A percentile compares a stretch with the other conserved stretches of the same genome.
phyloP scores from a whole-genome alignment of 1,140 invertebrate species.

The Drosophila bocqueti region DNA sequence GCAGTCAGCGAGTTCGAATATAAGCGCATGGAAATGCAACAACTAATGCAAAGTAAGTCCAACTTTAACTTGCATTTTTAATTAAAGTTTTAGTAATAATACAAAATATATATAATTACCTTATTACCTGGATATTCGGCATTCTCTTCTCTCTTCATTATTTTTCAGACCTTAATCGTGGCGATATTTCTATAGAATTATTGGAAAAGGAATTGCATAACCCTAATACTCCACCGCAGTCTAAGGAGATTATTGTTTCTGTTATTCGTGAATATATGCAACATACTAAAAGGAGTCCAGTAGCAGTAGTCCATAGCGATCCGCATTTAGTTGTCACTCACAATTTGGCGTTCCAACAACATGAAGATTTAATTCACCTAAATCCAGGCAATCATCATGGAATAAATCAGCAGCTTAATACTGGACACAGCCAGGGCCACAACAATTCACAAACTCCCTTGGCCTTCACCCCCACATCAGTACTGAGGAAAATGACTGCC shows the following conservation, averaged over 20 bases:
- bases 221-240: slow-evolving; percentile 89
- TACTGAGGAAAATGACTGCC: slow-evolving; percentile 96
- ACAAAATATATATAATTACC: background rate
- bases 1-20: slow-evolving; percentile 20
- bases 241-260: slow-evolving; percentile 90
- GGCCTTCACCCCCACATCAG: slow-evolving; percentile 95
- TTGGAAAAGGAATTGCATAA: slow-evolving; percentile 91
- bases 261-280: slow-evolving; percentile 87
- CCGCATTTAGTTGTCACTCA: slow-evolving; percentile 10
- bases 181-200: slow-evolving; percentile 64
- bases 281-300: slow-evolving; percentile 35
- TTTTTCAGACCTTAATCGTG: slow-evolving; percentile 44
- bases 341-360: slow-evolving; percentile 33
- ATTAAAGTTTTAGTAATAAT: background rate
- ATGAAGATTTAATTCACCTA: slow-evolving; percentile 49
- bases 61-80: background rate
- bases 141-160: background rate
- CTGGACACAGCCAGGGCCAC: slow-evolving; percentile 24
- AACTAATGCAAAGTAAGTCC: slow-evolving; percentile 54
- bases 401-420: slow-evolving; percentile 35
- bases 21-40: slow-evolving; percentile 61
- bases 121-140: background rate
- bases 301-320: slow-evolving; percentile 17
- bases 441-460: slow-evolving; percentile 88
- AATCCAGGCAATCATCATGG: slow-evolving; percentile 33